These are phyloP conservation scores for Drosophila prosaltans DNA, from an alignment of 1,140 invertebrate species.

Conservation along the genomic window DNA sequence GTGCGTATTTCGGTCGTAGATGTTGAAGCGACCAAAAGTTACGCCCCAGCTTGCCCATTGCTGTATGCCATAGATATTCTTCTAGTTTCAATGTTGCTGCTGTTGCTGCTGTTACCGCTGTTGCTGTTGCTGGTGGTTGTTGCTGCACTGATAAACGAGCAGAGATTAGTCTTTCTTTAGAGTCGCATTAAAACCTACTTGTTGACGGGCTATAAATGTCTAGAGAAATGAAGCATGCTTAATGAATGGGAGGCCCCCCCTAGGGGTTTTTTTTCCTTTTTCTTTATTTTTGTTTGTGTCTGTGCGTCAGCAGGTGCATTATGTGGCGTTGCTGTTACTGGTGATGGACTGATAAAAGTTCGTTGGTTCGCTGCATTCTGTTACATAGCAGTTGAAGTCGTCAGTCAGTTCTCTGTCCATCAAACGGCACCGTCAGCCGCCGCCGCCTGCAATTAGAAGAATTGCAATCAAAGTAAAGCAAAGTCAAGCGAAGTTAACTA, in stretches of 20 bases:
- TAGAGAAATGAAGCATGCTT: conserved; percentile 66
- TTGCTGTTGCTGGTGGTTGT: conserved; percentile 1
- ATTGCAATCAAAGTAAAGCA: conserved; percentile 51
- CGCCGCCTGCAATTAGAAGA: conserved; percentile 55
- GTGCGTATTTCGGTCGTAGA: conserved; percentile 55
- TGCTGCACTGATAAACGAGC: conserved; percentile 58
- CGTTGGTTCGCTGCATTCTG: conserved; percentile 37
- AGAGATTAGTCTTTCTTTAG: conserved; percentile 49
- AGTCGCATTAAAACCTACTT: conserved; percentile 50
- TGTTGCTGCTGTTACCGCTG: neutral
- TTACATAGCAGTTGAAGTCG: conserved; percentile 1
- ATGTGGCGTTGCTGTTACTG: conserved; percentile 9
- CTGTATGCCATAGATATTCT: neutral
- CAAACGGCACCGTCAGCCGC: conserved; percentile 49
- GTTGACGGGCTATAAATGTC: conserved; percentile 69
- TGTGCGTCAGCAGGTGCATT: conserved; percentile 14
- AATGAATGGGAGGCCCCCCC: conserved; percentile 46
- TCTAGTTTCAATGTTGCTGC: neutral
- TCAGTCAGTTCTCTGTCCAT: conserved; percentile 43
- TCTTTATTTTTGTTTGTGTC: neutral
- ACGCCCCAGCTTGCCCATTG: neutral
- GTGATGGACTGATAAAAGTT: conserved; percentile 41
- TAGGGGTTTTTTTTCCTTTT: neutral
- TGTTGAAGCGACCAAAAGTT: conserved; percentile 25
- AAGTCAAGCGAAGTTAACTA: conserved; percentile 48